Evolutionary conservation across 2,113 vertebrate genomes (phyloP).

Genomic region (Coturnix japonica): DNA sequence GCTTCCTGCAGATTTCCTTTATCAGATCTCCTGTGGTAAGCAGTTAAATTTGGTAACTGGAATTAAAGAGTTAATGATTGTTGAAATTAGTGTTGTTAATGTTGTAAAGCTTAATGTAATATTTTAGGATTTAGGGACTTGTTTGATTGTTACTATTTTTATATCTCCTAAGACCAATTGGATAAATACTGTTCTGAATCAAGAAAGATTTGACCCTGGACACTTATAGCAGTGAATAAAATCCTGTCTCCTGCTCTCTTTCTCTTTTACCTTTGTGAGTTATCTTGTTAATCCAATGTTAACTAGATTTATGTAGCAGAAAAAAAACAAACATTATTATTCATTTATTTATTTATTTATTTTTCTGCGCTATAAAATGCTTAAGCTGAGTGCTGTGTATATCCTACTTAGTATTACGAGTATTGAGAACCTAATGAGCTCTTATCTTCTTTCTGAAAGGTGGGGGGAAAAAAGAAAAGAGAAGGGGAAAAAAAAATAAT

Average conservation of each 20-base stretch:
- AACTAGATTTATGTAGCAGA: slow-evolving; percentile 24
- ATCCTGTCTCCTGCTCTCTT: neutral
- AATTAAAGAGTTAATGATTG: neutral
- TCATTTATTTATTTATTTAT: neutral
- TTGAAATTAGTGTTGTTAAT: neutral
- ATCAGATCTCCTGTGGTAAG: neutral
- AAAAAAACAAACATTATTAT: no score
- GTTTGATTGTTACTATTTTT: neutral
- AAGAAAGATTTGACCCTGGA: neutral
- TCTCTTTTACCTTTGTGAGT: neutral
- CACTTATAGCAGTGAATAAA: neutral
- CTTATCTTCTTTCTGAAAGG: slow-evolving; percentile 11
- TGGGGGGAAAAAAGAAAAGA: neutral
- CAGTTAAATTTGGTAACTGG: neutral
- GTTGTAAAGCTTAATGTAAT: neutral
- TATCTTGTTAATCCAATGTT: slow-evolving; percentile 38
- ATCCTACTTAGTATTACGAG: neutral
- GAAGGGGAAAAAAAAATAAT: no score
- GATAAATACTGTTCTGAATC: neutral
- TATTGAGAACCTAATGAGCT: slow-evolving; percentile 39
- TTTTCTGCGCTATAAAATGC: neutral
- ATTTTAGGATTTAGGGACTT: neutral
- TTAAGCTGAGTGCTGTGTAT: neutral
- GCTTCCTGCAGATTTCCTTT: neutral
- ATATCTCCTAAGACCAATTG: neutral